phyloP scores from a whole-genome alignment of 2,797 vertebrate genomes.

The Anabas testudineus region DNA sequence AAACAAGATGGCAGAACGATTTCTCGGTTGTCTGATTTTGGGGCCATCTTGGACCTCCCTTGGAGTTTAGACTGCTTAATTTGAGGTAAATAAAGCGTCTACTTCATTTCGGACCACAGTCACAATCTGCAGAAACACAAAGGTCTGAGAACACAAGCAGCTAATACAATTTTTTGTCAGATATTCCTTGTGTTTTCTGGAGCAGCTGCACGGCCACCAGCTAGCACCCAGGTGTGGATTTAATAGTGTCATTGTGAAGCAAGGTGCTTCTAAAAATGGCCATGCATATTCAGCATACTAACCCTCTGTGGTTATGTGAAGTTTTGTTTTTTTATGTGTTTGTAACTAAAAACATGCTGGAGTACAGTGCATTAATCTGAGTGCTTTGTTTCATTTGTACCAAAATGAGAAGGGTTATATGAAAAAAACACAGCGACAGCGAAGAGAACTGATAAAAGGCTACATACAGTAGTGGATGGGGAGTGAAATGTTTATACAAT shows the following conservation, averaged over 20 bases:
- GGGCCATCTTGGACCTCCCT: neutral
- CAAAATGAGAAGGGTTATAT: neutral
- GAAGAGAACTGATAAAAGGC: too few species aligned
- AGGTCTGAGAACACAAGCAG: conserved; percentile 10
- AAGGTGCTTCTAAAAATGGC: conserved; percentile 56
- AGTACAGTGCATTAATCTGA: conserved; percentile 29
- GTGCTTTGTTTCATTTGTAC: conserved; percentile 42
- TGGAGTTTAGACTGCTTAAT: neutral
- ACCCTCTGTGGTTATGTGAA: conserved; percentile 30
- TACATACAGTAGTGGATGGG: conserved; percentile 8
- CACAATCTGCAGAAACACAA: neutral
- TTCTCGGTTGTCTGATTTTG: conserved; percentile 4
- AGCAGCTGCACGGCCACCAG: conserved; percentile 38
- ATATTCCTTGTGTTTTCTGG: conserved; percentile 24
- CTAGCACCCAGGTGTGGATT: conserved; percentile 53
- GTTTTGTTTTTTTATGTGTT: conserved; percentile 4
- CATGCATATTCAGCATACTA: conserved; percentile 58
- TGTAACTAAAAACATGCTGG: conserved; percentile 26
- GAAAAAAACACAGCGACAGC: neutral
- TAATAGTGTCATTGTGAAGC: conserved; percentile 49
- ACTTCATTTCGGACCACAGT: conserved; percentile 1
- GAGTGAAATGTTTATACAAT: conserved; percentile 36
- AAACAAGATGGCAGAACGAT: neutral
- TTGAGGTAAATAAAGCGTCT: conserved; percentile 7
- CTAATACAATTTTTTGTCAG: neutral